phyloP scores from a whole-genome alignment of 1,140 invertebrate species.

The Paramacrobiotus metropolitanus region DNA sequence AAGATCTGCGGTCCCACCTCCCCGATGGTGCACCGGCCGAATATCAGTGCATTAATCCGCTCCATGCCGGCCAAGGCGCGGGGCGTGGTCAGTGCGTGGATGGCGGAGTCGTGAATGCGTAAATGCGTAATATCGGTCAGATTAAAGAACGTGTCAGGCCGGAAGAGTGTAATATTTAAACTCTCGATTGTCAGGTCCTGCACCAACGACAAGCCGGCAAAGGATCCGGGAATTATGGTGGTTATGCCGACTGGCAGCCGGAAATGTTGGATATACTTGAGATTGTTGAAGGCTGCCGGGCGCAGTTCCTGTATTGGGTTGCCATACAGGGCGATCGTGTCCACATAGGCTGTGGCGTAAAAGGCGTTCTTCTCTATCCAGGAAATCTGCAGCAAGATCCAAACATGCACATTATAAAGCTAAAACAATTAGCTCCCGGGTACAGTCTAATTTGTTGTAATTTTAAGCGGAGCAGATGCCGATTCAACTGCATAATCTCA shows the following conservation, averaged over 20 bases:
- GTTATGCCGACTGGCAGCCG: background rate
- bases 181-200: background rate
- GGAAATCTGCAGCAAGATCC: background rate
- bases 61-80: constrained; percentile 1
- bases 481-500: background rate
- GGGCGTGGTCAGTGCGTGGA: background rate
- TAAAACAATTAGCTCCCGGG: too few species aligned
- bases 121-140: background rate
- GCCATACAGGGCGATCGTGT: background rate
- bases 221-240: background rate
- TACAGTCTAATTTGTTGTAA: background rate
- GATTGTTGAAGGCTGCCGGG: background rate
- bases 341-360: background rate
- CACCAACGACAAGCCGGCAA: background rate
- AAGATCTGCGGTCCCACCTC: background rate
- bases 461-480: background rate
- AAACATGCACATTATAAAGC: too few species aligned
- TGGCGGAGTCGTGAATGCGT: background rate
- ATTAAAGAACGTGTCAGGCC: background rate
- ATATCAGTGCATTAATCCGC: background rate
- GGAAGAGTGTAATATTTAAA: background rate
- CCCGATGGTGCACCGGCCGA: background rate
- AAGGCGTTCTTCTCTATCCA: constrained; percentile 3
- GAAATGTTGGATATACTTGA: background rate
- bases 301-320: background rate